Percentiles rank a stretch among this genome's conserved stretches.
Evolutionary conservation across 2,797 vertebrate species (phyloP).

Genomic region (Muscicapa comitata): DNA sequence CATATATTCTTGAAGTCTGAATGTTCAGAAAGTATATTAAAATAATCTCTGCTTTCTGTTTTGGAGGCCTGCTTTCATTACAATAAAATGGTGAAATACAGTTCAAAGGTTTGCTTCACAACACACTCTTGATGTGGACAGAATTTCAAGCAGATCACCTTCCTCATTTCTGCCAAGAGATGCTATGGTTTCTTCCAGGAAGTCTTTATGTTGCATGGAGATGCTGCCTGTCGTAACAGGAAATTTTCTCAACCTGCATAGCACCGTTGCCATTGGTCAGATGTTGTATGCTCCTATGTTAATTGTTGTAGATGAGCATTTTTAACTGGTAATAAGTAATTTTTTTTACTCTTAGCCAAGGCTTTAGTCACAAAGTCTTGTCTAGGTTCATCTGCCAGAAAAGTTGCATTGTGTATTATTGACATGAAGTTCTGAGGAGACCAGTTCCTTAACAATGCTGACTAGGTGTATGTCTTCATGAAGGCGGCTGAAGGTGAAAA

Average conservation of each 20-base stretch:
- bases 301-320: neutral
- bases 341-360: neutral
- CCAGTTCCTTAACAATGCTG: neutral
- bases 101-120: neutral
- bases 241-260: neutral
- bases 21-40: neutral
- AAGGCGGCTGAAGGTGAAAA: neutral
- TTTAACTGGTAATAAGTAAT: neutral
- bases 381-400: neutral
- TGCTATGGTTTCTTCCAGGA: fast-evolving
- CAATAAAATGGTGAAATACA: neutral
- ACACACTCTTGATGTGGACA: neutral
- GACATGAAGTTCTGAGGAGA: neutral
- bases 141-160: neutral
- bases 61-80: neutral
- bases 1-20: neutral
- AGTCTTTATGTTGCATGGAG: neutral
- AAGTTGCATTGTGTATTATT: neutral
- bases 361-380: neutral
- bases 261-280: neutral
- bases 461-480: neutral
- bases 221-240: neutral
- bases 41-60: neutral
- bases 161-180: neutral
- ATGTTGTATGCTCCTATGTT: neutral